A percentile compares a stretch with the other conserved stretches of the same genome.
Evolutionary conservation across 1,140 invertebrate genomes (phyloP).

Genomic region (Heliconius himera): DNA sequence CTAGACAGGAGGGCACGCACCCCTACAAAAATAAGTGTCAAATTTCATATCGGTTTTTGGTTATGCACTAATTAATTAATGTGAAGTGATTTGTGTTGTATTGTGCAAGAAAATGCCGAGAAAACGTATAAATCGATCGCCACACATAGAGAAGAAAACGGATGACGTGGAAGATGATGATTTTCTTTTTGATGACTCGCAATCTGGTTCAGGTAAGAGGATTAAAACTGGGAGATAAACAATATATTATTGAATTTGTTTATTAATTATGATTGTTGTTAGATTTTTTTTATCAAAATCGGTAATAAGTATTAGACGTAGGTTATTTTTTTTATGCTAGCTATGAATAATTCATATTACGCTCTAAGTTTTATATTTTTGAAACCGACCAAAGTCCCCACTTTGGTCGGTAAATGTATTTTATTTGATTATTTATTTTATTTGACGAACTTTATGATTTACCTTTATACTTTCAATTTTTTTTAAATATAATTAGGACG

Average conservation of each 20-base stretch:
- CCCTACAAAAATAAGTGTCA: slow-evolving; percentile 40
- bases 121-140: slow-evolving; percentile 63
- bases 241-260: not conserved
- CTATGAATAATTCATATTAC: no score
- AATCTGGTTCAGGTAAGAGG: slow-evolving; percentile 66
- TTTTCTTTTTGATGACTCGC: slow-evolving; percentile 73
- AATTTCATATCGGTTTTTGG: slow-evolving; percentile 14
- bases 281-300: not conserved
- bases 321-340: no score
- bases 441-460: no score
- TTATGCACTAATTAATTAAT: slow-evolving; percentile 24
- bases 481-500: slow-evolving; percentile 52
- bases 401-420: no score
- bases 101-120: slow-evolving; percentile 62
- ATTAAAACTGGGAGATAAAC: not conserved
- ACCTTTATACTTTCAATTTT: not conserved
- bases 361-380: no score
- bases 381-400: no score
- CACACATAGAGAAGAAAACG: slow-evolving; percentile 53
- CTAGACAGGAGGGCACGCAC: slow-evolving; percentile 48
- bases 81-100: slow-evolving; percentile 39
- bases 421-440: no score
- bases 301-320: no score
- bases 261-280: slow-evolving; percentile 6
- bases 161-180: slow-evolving; percentile 70